Evolutionary conservation across 2,888 invertebrate species (phyloP).

Genomic region (Agonopterix heracliana): DNA sequence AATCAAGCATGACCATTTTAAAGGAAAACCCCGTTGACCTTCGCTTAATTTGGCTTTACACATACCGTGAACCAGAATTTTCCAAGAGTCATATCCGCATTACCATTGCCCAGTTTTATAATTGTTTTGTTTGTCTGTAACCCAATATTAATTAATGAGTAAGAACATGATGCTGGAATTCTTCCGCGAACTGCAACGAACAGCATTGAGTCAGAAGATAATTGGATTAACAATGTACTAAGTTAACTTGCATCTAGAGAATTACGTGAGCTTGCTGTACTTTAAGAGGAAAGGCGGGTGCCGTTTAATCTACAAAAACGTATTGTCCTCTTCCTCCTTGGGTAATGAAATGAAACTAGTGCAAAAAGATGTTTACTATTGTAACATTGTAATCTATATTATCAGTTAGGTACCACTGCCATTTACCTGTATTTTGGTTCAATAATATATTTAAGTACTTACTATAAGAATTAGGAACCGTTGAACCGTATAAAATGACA

Average conservation of each 20-base stretch:
- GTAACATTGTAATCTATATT: no score
- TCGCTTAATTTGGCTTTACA: not conserved
- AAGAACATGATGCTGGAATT: conserved; percentile 23
- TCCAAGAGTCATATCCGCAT: conserved; percentile 19
- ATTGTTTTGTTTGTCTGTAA: conserved; percentile 35
- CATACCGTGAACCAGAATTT: conserved; percentile 6
- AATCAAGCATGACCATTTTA: no score
- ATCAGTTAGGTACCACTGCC: no score
- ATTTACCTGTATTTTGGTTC: no score
- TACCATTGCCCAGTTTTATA: conserved; percentile 10
- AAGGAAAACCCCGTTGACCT: no score
- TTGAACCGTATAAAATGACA: no score
- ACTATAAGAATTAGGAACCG: no score
- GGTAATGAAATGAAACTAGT: no score
- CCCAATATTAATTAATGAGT: conserved; percentile 22
- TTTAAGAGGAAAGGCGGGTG: not conserved
- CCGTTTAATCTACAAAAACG: no score
- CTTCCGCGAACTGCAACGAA: conserved; percentile 50
- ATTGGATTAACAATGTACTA: conserved; percentile 30
- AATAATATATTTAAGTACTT: no score
- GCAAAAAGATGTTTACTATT: no score
- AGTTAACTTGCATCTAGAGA: not conserved
- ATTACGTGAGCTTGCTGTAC: not conserved
- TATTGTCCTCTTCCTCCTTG: no score
- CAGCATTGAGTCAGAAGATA: conserved; percentile 35